These are phyloP conservation scores for Watsonalla cultraria DNA, from an alignment of 2,888 invertebrate species.

Conservation along the genomic window DNA sequence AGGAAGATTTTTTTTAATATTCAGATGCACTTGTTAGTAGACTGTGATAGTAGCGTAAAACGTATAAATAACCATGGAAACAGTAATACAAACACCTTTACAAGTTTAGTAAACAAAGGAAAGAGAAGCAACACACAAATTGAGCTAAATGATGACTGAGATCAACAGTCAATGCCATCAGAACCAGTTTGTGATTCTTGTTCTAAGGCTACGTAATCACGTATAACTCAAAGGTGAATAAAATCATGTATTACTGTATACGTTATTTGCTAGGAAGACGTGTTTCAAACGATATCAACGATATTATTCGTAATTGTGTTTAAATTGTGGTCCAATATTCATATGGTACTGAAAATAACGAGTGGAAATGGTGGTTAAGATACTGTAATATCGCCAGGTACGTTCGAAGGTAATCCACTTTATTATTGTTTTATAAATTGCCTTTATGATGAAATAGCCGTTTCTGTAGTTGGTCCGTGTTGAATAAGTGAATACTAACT, in stretches of 20 bases:
- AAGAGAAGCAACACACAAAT: neutral
- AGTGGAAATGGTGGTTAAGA: neutral
- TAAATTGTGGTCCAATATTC: neutral
- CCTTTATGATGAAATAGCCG: neutral
- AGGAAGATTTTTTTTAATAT: too few relatives aligned
- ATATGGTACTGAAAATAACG: neutral
- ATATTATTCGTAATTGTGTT: neutral
- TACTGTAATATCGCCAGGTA: too few relatives aligned
- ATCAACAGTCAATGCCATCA: slow-evolving; percentile 23
- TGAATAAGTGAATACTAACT: too few relatives aligned
- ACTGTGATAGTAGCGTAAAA: too few relatives aligned
- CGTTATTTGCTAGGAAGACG: neutral
- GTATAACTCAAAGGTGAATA: neutral
- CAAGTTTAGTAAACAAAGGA: neutral
- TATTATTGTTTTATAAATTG: neutral
- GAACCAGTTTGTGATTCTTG: slow-evolving; percentile 23
- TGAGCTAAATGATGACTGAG: neutral
- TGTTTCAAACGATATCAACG: neutral
- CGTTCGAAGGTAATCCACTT: neutral
- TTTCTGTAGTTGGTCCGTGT: too few relatives aligned
- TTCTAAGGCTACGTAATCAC: slow-evolving; percentile 14
- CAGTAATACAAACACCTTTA: neutral
- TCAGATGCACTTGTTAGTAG: too few relatives aligned
- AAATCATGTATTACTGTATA: neutral
- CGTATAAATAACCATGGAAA: neutral